Percentiles rank a stretch among this genome's conserved stretches.
These are phyloP conservation scores for Diploptera punctata DNA, from an alignment of 2,888 invertebrate genomes.

Conservation along the genomic window DNA sequence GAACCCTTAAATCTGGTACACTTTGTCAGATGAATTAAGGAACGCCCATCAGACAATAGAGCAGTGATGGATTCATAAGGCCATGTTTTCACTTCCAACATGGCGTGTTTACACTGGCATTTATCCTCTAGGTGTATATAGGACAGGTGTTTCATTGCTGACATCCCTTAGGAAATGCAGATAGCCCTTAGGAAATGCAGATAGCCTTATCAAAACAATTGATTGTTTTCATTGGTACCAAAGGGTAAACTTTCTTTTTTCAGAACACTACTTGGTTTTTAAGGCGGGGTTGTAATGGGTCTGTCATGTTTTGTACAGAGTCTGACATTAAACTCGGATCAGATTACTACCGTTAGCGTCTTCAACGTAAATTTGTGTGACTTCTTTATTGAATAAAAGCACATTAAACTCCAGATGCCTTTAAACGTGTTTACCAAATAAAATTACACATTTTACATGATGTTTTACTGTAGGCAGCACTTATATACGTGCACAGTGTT, in stretches of 20 bases:
- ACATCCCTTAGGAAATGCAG: background rate
- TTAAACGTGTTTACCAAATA: too few relatives aligned
- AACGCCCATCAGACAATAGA: background rate
- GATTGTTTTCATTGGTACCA: conserved; percentile 25
- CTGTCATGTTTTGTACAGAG: background rate
- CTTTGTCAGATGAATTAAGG: too few relatives aligned
- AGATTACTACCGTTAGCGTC: too few relatives aligned
- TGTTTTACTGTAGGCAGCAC: too few relatives aligned
- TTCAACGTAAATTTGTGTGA: too few relatives aligned
- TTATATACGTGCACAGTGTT: too few relatives aligned
- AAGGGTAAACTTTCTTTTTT: background rate
- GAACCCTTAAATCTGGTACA: too few relatives aligned
- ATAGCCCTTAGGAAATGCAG: conserved; percentile 3
- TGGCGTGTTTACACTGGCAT: background rate
- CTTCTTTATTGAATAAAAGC: too few relatives aligned
- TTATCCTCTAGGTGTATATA: background rate
- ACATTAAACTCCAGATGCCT: too few relatives aligned
- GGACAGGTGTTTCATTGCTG: conserved; percentile 5
- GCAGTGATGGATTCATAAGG: background rate
- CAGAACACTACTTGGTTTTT: background rate
- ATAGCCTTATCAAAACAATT: conserved; percentile 20
- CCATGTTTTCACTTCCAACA: background rate
- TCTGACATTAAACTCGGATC: too few relatives aligned
- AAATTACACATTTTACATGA: too few relatives aligned
- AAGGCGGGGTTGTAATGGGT: conserved; percentile 6